Evolutionary conservation across 2,888 invertebrate species (phyloP), one percentile per base, ranked within the genome.

Genomic region (Teleogryllus oceanicus): DNA sequence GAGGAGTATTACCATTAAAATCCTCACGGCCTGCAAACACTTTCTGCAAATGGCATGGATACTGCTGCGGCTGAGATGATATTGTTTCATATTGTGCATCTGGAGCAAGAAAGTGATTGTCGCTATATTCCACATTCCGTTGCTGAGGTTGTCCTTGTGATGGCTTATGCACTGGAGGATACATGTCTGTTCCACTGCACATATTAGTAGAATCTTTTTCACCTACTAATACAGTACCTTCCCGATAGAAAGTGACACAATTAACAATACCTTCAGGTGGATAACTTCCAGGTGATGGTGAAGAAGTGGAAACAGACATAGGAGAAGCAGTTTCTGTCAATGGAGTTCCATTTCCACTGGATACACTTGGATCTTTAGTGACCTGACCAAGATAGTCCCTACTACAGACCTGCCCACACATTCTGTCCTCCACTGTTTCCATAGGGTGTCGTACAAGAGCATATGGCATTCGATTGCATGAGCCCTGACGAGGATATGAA

Each of bases 1-100:
- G 51, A 49, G 76, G 78, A 11, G 78, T 78, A 37, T 81, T 81
- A 2, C 80, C 81, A 76, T 81, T 81, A 21, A 79, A 51, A 20
- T 80, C 80, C 49, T 80, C 80, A 24, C 76, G 18, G 74, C 51
- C 50, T 50, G 76, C 20, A 21, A 78, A 51, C 18, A 80, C 75
- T 18, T 75, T 78, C 13, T 80, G 80, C 75, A 75, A 50, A 18
- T 80, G 77, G 37, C 76, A 37, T 20, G 76, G 76, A 49, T 75
- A 76, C 20, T 83, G 86, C 80, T 89, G 89, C 79, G 89, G 89
- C 18, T 62, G 62, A 62, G 62, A 62, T 2, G 62, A 62, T 75
- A 90, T 89, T 2, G 90, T 87, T 84, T 92, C 92, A 84, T 92
- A 92, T 83, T 92, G 91, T 1, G 92, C 90, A 83, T 92, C 91